phyloP scores from a whole-genome alignment of 2,113 vertebrate genomes.

The rat (Rattus norvegicus) region DNA sequence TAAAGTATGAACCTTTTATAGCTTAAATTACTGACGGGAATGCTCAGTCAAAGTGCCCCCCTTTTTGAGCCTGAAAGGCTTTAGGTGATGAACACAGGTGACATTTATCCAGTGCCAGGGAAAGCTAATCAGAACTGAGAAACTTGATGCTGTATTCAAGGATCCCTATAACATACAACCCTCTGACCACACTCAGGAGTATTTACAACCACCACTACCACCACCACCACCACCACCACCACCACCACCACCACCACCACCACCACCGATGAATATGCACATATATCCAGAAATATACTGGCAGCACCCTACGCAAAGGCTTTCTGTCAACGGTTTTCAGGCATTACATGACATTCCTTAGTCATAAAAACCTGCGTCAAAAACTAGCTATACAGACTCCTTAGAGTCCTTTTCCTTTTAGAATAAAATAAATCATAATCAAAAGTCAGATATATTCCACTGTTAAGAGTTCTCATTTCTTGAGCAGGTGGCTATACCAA shows the following conservation, averaged over 20 bases:
- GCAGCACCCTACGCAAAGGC: slow-evolving; percentile 39
- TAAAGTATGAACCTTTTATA: slow-evolving; percentile 37
- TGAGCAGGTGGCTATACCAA: not conserved
- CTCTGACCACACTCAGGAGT: slow-evolving; percentile 41
- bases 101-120: not conserved
- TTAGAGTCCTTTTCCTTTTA: not conserved
- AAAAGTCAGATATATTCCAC: not conserved
- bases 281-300: slow-evolving; percentile 47
- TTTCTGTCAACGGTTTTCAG: slow-evolving; percentile 57
- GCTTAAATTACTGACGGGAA: slow-evolving; percentile 40
- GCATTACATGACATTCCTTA: slow-evolving; percentile 46
- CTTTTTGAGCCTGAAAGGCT: not conserved
- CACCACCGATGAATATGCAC: not conserved
- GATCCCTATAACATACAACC: slow-evolving; percentile 57
- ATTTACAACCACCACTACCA: not conserved
- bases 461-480: slow-evolving; percentile 35
- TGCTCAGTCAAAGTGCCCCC: not conserved
- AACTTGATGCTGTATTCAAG: slow-evolving; percentile 39
- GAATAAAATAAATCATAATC: not conserved
- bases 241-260: too few relatives aligned
- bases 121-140: slow-evolving; percentile 37
- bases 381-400: slow-evolving; percentile 18
- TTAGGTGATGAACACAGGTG: not conserved
- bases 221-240: not conserved
- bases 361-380: slow-evolving; percentile 45